phyloP scores from a whole-genome alignment of 2,797 vertebrate genomes.

The Hylomyscus alleni region DNA sequence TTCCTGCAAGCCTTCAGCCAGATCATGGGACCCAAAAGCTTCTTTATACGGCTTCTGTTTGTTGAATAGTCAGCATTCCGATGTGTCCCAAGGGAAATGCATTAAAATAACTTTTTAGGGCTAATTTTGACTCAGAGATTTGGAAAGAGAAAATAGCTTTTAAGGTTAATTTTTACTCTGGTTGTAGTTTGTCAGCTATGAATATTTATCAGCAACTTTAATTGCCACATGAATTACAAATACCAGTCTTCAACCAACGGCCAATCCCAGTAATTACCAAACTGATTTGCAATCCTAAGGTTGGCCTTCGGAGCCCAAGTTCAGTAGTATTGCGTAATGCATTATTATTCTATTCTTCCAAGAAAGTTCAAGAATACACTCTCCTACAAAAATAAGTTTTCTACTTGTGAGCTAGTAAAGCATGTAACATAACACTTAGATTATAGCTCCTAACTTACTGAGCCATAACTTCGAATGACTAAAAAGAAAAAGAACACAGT shows the following conservation, averaged over 20 bases:
- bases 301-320: neutral
- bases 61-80: slow-evolving; percentile 90
- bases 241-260: neutral
- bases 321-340: neutral
- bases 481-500: neutral
- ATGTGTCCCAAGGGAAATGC: slow-evolving; percentile 87
- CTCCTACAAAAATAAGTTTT: neutral
- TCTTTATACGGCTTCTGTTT: slow-evolving; percentile 81
- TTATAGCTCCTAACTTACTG: neutral
- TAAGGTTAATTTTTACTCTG: slow-evolving; percentile 80
- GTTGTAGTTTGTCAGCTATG: slow-evolving; percentile 76
- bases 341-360: neutral
- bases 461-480: neutral
- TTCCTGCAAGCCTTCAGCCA: slow-evolving; percentile 84
- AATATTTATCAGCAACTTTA: slow-evolving; percentile 75
- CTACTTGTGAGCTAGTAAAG: neutral
- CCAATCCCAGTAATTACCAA: neutral
- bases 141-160: slow-evolving; percentile 78
- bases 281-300: neutral
- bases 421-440: neutral
- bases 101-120: slow-evolving; percentile 86
- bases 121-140: slow-evolving; percentile 84
- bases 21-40: slow-evolving; percentile 84
- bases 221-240: slow-evolving; percentile 82
- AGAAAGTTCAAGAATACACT: neutral